phyloP scores from a whole-genome alignment of 2,113 vertebrate species.

The Amia ocellicauda region DNA sequence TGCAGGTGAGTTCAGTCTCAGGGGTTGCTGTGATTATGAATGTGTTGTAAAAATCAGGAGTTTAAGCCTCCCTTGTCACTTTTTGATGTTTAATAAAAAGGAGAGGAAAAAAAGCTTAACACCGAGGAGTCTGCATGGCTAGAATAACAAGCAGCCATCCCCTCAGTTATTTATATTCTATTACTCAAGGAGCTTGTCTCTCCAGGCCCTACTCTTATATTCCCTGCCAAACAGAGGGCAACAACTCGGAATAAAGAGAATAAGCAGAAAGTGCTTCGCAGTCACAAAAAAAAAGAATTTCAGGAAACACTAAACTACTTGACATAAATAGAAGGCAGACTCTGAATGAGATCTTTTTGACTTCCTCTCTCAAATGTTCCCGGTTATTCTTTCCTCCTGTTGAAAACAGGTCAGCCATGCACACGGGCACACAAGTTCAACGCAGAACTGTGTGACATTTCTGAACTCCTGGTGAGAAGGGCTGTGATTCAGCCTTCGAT shows the following conservation, averaged over 20 bases:
- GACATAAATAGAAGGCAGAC: constrained; percentile 41
- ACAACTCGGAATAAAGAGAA: constrained; percentile 59
- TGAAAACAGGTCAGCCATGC: constrained; percentile 48
- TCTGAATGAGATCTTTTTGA: constrained; percentile 55
- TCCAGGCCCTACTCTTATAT: constrained; percentile 31
- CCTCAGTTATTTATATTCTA: not conserved
- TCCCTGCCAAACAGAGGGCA: constrained; percentile 37
- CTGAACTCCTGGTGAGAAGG: constrained; percentile 16
- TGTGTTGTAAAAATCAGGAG: too few species aligned
- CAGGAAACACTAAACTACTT: constrained; percentile 23
- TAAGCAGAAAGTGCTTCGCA: constrained; percentile 45
- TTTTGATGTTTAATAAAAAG: too few species aligned
- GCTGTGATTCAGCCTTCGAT: constrained; percentile 1
- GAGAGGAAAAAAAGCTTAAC: too few species aligned
- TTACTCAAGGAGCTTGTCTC: constrained; percentile 31
- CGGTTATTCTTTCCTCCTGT: constrained; percentile 39
- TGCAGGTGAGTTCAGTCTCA: too few species aligned
- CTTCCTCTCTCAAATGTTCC: constrained; percentile 51
- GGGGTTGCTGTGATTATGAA: too few species aligned
- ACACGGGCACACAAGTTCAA: constrained; percentile 33
- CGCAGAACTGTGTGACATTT: constrained; percentile 29
- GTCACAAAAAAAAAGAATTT: constrained; percentile 40
- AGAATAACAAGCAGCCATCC: too few species aligned
- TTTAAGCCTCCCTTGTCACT: too few species aligned
- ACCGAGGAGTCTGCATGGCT: too few species aligned